A percentile compares a stretch with the other conserved stretches of the same genome.
These are phyloP conservation scores for Brachypteracias leptosomus DNA, from an alignment of 2,113 vertebrate genomes.

Conservation along the genomic window DNA sequence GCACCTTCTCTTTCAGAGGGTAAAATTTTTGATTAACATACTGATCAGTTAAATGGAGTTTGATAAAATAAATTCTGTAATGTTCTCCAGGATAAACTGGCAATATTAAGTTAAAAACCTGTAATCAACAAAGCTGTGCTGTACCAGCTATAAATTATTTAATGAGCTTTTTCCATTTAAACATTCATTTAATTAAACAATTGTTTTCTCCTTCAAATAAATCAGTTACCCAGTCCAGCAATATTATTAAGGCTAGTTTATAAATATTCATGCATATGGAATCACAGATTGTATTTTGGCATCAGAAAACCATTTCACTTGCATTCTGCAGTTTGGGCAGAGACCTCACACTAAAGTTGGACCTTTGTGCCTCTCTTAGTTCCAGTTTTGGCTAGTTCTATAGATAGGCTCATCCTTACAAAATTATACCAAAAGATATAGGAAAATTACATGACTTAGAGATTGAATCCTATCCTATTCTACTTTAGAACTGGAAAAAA, in stretches of 20 bases:
- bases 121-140: neutral
- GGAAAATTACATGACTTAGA: neutral
- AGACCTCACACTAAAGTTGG: neutral
- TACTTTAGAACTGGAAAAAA: neutral
- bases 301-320: neutral
- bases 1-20: neutral
- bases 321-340: neutral
- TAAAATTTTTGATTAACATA: neutral
- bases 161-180: slow-evolving; percentile 41
- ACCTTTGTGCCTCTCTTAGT: neutral
- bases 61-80: neutral
- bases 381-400: neutral
- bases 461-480: neutral
- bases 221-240: slow-evolving; percentile 48
- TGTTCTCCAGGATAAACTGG: neutral
- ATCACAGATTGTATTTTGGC: neutral
- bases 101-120: neutral
- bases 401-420: neutral
- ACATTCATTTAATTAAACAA: slow-evolving; percentile 58
- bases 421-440: neutral
- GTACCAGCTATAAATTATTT: neutral
- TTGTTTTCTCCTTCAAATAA: slow-evolving; percentile 49
- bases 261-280: neutral
- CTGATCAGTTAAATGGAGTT: neutral
- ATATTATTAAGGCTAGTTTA: neutral